A percentile compares a stretch with the other conserved stretches of the same genome.
phyloP scores from a whole-genome alignment of 2,113 vertebrate genomes.

The Rhinichthys klamathensis region DNA sequence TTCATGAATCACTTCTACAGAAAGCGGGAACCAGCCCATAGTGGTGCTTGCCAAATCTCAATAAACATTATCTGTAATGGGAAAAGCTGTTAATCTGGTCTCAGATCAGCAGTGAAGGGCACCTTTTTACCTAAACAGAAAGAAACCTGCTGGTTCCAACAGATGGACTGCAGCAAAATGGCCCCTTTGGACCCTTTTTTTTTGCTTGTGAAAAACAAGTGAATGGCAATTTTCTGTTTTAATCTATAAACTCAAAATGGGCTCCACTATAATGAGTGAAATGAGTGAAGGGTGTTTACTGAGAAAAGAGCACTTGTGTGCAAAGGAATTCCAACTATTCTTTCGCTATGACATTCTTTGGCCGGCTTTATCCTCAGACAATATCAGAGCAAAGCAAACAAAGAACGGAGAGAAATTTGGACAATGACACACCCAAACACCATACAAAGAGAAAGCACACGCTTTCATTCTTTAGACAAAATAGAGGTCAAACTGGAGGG shows the following conservation, averaged over 20 bases:
- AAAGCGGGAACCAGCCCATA: neutral
- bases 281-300: conserved; percentile 42
- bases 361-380: conserved; percentile 40
- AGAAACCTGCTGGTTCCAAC: conserved; percentile 42
- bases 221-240: conserved; percentile 48
- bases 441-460: neutral
- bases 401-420: neutral
- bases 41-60: neutral
- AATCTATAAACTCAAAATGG: conserved; percentile 50
- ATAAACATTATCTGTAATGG: conserved; percentile 21
- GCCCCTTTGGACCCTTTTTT: conserved; percentile 2
- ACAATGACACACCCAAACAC: neutral
- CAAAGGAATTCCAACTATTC: conserved; percentile 52
- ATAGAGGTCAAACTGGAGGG: neutral
- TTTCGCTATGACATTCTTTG: conserved; percentile 42
- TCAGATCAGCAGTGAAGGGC: conserved; percentile 22
- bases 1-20: neutral
- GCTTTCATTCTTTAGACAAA: conserved; percentile 18
- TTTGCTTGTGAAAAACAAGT: neutral
- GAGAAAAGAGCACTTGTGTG: conserved; percentile 28
- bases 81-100: conserved; percentile 8
- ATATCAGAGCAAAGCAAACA: conserved; percentile 28
- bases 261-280: conserved; percentile 23
- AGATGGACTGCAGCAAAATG: conserved; percentile 28
- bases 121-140: conserved; percentile 4